Conservation (phyloP, 2,797 vertebrate species). For the Aulostomus chinensis region DNA sequence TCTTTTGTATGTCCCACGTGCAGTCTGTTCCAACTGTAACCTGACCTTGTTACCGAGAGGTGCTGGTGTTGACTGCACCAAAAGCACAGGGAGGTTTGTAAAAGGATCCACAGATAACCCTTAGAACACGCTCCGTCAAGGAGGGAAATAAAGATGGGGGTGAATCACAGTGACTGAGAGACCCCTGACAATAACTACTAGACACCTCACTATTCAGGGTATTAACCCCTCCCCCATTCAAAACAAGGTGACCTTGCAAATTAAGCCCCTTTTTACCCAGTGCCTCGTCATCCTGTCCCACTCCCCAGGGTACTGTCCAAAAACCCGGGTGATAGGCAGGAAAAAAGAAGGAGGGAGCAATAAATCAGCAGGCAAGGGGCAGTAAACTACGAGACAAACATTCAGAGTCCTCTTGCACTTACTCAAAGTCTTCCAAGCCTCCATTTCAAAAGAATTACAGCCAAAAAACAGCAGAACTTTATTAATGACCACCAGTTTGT, state of each 20-base stretch:
- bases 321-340: constrained; percentile 10
- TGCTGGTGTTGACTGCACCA: constrained; percentile 17
- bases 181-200: too few relatives aligned
- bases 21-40: constrained; percentile 55
- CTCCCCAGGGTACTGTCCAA: neutral
- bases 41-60: constrained; percentile 14
- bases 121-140: neutral
- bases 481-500: neutral
- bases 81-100: constrained; percentile 5
- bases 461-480: neutral
- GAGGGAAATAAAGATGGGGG: neutral
- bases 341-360: constrained; percentile 18
- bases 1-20: constrained; percentile 68
- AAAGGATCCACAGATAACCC: neutral
- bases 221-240: constrained; percentile 36
- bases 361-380: constrained; percentile 1
- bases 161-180: neutral
- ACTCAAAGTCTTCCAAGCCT: neutral
- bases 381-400: constrained; percentile 5
- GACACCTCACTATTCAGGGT: neutral
- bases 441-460: neutral
- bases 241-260: constrained; percentile 65
- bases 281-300: constrained; percentile 43
- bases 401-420: neutral
- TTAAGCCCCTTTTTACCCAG: constrained; percentile 26